Conservation (phyloP, 2,797 vertebrate genomes). For the Cryptoblepharus egeriae region DNA sequence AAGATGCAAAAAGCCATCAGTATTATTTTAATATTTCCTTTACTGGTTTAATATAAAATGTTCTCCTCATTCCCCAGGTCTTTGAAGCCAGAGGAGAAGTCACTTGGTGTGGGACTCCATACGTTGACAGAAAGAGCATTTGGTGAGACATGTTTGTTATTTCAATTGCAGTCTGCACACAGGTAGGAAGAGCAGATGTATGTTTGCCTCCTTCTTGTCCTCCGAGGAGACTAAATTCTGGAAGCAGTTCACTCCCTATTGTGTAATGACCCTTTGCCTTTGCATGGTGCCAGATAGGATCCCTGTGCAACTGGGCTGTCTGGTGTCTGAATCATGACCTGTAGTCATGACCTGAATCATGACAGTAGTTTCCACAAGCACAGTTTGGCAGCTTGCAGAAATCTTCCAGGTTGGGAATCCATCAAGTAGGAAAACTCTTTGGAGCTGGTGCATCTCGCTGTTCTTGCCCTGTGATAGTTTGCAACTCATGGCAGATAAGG, state of each 20-base stretch:
- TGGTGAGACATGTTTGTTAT: constrained; percentile 67
- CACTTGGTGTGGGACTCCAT: constrained; percentile 78
- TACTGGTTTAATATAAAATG: not conserved
- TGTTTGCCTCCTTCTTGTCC: not conserved
- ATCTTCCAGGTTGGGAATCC: too few relatives aligned
- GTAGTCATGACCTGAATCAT: too few relatives aligned
- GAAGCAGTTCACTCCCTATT: not conserved
- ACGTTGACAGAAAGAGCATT: constrained; percentile 71
- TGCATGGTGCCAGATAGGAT: too few relatives aligned
- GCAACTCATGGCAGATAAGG: too few relatives aligned
- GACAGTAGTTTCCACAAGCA: too few relatives aligned
- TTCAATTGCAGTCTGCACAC: not conserved
- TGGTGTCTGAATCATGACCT: too few relatives aligned
- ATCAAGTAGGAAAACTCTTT: too few relatives aligned
- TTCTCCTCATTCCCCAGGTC: constrained; percentile 62
- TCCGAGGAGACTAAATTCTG: not conserved
- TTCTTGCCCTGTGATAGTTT: too few relatives aligned
- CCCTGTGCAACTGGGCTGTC: not conserved
- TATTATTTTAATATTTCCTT: not conserved
- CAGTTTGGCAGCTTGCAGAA: too few relatives aligned
- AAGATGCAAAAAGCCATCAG: not conserved
- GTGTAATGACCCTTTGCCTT: not conserved
- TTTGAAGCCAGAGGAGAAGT: constrained; percentile 78
- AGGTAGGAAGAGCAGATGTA: not conserved
- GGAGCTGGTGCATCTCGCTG: too few relatives aligned